Percentiles rank a stretch among this genome's conserved stretches.
phyloP scores from a whole-genome alignment of 2,113 vertebrate species.

The Oxyruncus cristatus region DNA sequence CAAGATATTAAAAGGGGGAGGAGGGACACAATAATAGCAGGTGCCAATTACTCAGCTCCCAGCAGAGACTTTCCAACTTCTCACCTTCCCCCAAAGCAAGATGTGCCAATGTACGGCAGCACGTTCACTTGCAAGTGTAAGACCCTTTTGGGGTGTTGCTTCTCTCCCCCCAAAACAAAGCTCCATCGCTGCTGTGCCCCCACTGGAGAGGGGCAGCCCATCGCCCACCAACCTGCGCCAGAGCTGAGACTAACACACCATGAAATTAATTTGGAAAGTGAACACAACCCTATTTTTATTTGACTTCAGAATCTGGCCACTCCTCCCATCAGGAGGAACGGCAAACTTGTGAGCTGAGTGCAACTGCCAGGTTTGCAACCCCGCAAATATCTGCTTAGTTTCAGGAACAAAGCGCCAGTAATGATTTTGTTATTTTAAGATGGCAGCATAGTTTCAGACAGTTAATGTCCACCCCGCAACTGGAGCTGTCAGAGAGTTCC shows the following conservation, averaged over 20 bases:
- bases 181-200: not conserved
- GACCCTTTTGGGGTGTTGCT: not conserved
- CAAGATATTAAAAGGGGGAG: conserved; percentile 45
- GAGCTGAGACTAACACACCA: not conserved
- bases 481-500: not conserved
- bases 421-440: conserved; percentile 21
- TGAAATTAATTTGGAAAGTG: not conserved
- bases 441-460: not conserved
- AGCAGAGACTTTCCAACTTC: conserved; percentile 44
- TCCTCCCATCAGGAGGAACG: not conserved
- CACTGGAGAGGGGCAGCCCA: not conserved
- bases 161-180: not conserved
- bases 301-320: not conserved
- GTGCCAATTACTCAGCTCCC: conserved; percentile 61
- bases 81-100: conserved; percentile 63
- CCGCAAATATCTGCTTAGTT: not conserved
- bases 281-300: not conserved
- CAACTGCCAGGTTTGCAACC: not conserved
- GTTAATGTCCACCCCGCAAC: not conserved
- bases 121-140: not conserved
- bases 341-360: not conserved
- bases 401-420: not conserved
- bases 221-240: not conserved
- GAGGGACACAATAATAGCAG: conserved; percentile 49
- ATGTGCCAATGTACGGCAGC: conserved; percentile 11